Evolutionary conservation across 2,888 invertebrate genomes (phyloP), one percentile per base, ranked within the genome.

Genomic region (Nomada flava): DNA sequence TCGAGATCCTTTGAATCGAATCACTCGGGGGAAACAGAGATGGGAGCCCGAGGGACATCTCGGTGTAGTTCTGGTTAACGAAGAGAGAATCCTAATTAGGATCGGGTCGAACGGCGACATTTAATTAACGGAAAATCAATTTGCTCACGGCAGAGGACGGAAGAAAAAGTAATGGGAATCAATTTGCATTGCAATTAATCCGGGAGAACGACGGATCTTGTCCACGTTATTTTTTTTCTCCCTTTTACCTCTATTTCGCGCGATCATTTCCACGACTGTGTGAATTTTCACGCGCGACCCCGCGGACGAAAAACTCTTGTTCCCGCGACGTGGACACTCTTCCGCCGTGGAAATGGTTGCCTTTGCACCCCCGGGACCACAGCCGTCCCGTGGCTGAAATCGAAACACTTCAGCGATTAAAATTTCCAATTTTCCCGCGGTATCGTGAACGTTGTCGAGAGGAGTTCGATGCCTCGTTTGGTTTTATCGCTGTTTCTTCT

Each of bases 61-160:
- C 68, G 72, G 20, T 26, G 52, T 26, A 36, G 47, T 29, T 23
- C 11, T 50, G 50, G 71, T 65, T 82, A 75, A 80, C 80, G 75
- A 72, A 69, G 59, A 80, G 71, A 52, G 82, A 83, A 77, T 78
- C 83, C 77, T 83, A 83, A 83, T 83, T 83, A 82, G 82, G 72
- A 72, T 75, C 82, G 71, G 67, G 59, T 70, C 65, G 72, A 77
- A 71, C 71, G 74, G 65, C 78, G 83, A 83, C 82, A 77, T 83
- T 83, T 83, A 82, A 83, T 83, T 82, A 82, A 83, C 78, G 83
- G 72, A 72, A 82, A 83, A 83, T 83, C 82, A 78, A 83, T 83
- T 83, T 83, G 62, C 65, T 11, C 44, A 0, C 20, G 5, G 4
- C 13, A 7, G 47, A 29, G 42, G 23, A 44, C 2, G 26, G 36